Conservation (phyloP, 92 coral and sea anemone species). For the Bergia sp. region DNA sequence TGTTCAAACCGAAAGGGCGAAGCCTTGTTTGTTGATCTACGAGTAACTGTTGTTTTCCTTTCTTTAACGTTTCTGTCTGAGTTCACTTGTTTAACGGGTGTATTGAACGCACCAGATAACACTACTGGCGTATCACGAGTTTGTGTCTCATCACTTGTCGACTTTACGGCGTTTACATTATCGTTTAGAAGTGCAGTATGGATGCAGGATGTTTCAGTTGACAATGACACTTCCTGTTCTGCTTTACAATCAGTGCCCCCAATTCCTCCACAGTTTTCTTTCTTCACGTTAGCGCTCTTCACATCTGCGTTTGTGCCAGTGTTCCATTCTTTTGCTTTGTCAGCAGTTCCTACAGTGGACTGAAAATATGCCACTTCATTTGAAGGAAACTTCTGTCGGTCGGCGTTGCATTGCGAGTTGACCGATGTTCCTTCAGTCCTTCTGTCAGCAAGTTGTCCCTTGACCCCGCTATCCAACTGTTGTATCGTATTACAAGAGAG, state of each 20-base stretch:
- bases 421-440: not conserved
- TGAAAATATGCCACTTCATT: not conserved
- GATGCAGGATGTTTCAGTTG: not conserved
- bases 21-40: not conserved
- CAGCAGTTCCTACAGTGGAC: not conserved
- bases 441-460: no score
- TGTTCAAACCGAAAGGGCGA: conserved; percentile 31
- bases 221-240: not conserved
- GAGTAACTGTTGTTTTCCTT: not conserved
- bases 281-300: not conserved
- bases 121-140: not conserved
- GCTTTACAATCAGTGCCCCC: not conserved
- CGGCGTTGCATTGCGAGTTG: not conserved
- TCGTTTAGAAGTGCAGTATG: not conserved
- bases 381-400: not conserved
- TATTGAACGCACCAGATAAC: not conserved
- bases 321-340: not conserved
- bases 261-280: not conserved
- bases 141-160: not conserved
- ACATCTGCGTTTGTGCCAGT: not conserved
- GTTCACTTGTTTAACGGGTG: not conserved
- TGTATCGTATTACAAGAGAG: not conserved
- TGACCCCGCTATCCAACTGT: not conserved
- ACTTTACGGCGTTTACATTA: not conserved
- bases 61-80: not conserved